A percentile compares a stretch with the other conserved stretches of the same genome.
These are phyloP conservation scores for Amazona vittata DNA, from an alignment of 2,113 vertebrate genomes.

Conservation along the genomic window DNA sequence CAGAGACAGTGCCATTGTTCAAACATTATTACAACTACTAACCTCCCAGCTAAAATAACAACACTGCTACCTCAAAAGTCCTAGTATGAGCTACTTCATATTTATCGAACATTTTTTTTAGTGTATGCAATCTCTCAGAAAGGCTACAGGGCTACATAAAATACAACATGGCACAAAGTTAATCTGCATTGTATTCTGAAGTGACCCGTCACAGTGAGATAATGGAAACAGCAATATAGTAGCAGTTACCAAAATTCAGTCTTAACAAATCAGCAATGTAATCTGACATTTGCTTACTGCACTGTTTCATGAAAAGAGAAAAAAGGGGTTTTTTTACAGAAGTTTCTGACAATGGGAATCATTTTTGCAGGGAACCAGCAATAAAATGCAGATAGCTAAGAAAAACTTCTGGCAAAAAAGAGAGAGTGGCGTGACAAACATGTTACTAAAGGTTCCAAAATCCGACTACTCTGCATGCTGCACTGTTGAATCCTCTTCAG, in stretches of 20 bases:
- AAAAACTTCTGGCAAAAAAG: neutral
- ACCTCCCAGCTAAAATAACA: neutral
- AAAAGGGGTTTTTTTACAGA: neutral
- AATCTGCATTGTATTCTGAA: neutral
- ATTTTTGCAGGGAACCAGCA: neutral
- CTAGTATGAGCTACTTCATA: neutral
- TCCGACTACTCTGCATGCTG: neutral
- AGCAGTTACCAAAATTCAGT: neutral
- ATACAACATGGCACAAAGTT: neutral
- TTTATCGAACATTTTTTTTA: neutral
- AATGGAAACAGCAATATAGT: neutral
- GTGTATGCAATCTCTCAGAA: neutral
- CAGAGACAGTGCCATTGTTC: neutral
- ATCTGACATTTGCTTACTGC: neutral
- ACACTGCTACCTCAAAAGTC: neutral
- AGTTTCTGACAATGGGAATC: neutral
- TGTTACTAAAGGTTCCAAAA: neutral
- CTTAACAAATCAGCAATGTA: neutral
- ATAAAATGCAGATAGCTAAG: neutral
- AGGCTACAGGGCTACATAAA: neutral
- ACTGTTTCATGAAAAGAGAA: neutral
- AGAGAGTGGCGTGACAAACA: neutral
- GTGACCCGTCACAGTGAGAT: neutral
- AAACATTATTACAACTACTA: neutral
- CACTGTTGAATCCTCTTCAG: neutral